phyloP scores from a whole-genome alignment of 2,888 invertebrate genomes.

The Chelonus formosanus region DNA sequence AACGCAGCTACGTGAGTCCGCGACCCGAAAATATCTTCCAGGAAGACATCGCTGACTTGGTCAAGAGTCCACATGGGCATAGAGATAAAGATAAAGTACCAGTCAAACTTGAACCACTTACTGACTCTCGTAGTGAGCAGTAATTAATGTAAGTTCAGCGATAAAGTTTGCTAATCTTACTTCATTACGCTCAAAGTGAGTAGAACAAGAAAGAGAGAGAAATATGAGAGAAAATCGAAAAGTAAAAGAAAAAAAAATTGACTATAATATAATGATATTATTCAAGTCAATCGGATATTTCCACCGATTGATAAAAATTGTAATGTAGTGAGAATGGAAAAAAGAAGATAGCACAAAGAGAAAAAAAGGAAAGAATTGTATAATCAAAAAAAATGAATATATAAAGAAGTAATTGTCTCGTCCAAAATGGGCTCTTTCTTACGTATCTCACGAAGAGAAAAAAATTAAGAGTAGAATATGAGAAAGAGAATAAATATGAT shows the following conservation, averaged over 20 bases:
- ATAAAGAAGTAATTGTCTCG: slow-evolving; percentile 34
- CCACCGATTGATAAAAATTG: too few species aligned
- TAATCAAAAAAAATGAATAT: slow-evolving; percentile 30
- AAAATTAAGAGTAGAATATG: slow-evolving; percentile 15
- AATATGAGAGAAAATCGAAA: background rate
- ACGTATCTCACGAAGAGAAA: slow-evolving; percentile 16
- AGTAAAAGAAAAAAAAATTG: too few species aligned
- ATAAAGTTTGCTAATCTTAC: slow-evolving; percentile 34
- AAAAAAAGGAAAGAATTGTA: slow-evolving; percentile 17
- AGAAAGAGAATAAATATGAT: slow-evolving; percentile 23
- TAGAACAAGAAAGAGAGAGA: slow-evolving; percentile 55
- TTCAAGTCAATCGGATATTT: too few species aligned
- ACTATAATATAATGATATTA: too few species aligned
- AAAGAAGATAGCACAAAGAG: slow-evolving; percentile 9
- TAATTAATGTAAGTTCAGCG: slow-evolving; percentile 38
- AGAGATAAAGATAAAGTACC: slow-evolving; percentile 67
- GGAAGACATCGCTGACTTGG: slow-evolving; percentile 72
- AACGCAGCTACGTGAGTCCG: slow-evolving; percentile 72
- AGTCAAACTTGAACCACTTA: slow-evolving; percentile 78
- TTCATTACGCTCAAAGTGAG: slow-evolving; percentile 73
- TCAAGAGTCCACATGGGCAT: slow-evolving; percentile 68
- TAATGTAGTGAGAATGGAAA: background rate
- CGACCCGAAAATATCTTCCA: slow-evolving; percentile 72
- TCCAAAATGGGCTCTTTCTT: slow-evolving; percentile 23
- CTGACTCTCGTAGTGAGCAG: slow-evolving; percentile 74